phyloP scores from a whole-genome alignment of 2,888 invertebrate genomes.

The Lithosia quadra region DNA sequence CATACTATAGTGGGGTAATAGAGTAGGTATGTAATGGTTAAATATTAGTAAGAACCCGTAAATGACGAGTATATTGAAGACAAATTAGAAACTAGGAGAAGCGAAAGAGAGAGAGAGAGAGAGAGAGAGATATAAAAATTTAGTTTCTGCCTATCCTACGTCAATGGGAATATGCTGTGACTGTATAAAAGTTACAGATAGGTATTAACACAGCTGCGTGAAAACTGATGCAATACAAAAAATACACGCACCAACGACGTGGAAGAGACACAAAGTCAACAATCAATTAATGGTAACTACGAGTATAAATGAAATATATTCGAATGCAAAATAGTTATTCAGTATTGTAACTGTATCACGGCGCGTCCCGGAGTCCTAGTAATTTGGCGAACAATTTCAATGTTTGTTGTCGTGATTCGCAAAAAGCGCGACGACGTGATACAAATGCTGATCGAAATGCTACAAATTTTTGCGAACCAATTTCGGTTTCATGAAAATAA shows the following conservation, averaged over 20 bases:
- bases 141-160: too few species aligned
- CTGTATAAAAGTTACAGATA: not conserved
- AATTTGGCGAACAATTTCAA: constrained; percentile 60
- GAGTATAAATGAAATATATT: constrained; percentile 37
- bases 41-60: too few species aligned
- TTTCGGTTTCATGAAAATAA: constrained; percentile 38
- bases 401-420: constrained; percentile 61
- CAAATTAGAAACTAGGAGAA: too few species aligned
- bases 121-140: too few species aligned
- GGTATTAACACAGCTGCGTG: not conserved
- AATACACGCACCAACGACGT: constrained; percentile 35
- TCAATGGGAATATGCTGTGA: too few species aligned
- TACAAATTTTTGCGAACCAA: constrained; percentile 46
- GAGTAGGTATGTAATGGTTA: too few species aligned
- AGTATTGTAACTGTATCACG: constrained; percentile 36
- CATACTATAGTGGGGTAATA: too few species aligned
- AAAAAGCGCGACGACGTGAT: constrained; percentile 58
- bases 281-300: constrained; percentile 36
- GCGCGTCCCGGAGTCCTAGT: constrained; percentile 44
- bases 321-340: constrained; percentile 42
- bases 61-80: too few species aligned
- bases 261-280: constrained; percentile 34
- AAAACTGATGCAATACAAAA: constrained; percentile 1
- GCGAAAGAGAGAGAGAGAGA: too few species aligned
- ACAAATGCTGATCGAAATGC: constrained; percentile 46